These are phyloP conservation scores for Ceratina australensis DNA, from an alignment of 1,140 invertebrate species.

Conservation along the genomic window DNA sequence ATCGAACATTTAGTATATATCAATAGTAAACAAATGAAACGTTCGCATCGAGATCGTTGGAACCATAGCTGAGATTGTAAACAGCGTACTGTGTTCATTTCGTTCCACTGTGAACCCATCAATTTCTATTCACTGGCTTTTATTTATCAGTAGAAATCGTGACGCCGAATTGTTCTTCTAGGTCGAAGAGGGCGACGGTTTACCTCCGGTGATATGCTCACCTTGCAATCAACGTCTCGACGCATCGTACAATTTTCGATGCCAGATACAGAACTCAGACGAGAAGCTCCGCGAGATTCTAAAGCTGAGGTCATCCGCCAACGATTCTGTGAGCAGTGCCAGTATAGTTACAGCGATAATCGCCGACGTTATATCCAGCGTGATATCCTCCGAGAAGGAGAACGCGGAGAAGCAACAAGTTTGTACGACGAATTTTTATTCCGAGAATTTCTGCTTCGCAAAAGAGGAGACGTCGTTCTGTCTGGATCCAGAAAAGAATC, in stretches of 20 bases:
- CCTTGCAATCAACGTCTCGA: slow-evolving; percentile 73
- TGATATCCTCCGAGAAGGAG: slow-evolving; percentile 45
- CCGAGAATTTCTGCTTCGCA: slow-evolving; percentile 38
- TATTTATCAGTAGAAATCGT: no score
- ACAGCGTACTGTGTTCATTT: no score
- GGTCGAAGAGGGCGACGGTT: slow-evolving; percentile 75
- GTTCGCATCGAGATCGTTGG: slow-evolving; percentile 37
- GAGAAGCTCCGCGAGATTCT: slow-evolving; percentile 62
- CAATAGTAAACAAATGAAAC: slow-evolving; percentile 33
- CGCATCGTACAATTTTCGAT: slow-evolving; percentile 76
- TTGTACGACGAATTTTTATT: slow-evolving; percentile 31
- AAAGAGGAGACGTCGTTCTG: slow-evolving; percentile 26
- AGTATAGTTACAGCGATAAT: slow-evolving; percentile 49
- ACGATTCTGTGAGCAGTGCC: slow-evolving; percentile 13
- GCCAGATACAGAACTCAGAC: slow-evolving; percentile 76
- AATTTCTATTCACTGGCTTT: no score
- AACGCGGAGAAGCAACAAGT: slow-evolving; percentile 24
- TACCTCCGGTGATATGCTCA: slow-evolving; percentile 75
- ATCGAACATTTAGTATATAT: no score
- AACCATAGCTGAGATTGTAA: slow-evolving; percentile 12
- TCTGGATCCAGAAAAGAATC: slow-evolving; percentile 14
- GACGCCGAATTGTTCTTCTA: slow-evolving; percentile 55
- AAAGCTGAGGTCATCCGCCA: slow-evolving; percentile 10
- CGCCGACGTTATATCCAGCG: slow-evolving; percentile 32
- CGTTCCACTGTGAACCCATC: no score